phyloP scores from a whole-genome alignment of 2,888 invertebrate genomes.

The Coronaproctus castanopsis region DNA sequence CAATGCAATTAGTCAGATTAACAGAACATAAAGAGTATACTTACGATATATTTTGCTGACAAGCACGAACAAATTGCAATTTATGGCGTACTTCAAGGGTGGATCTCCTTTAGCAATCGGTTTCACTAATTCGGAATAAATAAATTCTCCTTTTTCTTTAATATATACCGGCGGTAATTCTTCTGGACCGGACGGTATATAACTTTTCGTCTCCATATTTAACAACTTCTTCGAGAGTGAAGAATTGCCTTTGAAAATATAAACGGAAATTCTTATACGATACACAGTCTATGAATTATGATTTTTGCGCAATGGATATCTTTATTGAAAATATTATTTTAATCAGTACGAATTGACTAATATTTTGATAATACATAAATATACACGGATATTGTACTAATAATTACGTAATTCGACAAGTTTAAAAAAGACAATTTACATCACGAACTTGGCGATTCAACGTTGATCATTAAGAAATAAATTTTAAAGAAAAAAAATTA shows the following conservation, averaged over 20 bases:
- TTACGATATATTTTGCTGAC: conserved; percentile 39
- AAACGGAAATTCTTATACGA: neutral
- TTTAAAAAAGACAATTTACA: no score
- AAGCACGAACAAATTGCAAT: conserved; percentile 49
- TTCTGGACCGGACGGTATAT: conserved; percentile 33
- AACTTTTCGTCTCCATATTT: conserved; percentile 37
- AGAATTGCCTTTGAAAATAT: conserved; percentile 26
- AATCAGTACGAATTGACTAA: neutral
- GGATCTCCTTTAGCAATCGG: conserved; percentile 34
- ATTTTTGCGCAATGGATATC: neutral
- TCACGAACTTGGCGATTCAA: no score
- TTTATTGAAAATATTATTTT: neutral
- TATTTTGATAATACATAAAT: no score
- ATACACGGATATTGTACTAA: no score
- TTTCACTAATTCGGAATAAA: conserved; percentile 35
- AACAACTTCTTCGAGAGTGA: conserved; percentile 65
- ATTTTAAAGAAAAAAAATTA: no score
- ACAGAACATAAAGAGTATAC: conserved; percentile 1
- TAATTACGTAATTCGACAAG: no score
- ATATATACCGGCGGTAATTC: conserved; percentile 24
- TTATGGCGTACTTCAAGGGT: conserved; percentile 48
- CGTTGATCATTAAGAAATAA: no score
- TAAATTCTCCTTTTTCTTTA: conserved; percentile 27
- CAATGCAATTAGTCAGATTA: no score
- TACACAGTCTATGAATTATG: neutral